A percentile compares a stretch with the other conserved stretches of the same genome.
phyloP scores from a whole-genome alignment of 1,140 invertebrate species.

The Tyrophagus putrescentiae region DNA sequence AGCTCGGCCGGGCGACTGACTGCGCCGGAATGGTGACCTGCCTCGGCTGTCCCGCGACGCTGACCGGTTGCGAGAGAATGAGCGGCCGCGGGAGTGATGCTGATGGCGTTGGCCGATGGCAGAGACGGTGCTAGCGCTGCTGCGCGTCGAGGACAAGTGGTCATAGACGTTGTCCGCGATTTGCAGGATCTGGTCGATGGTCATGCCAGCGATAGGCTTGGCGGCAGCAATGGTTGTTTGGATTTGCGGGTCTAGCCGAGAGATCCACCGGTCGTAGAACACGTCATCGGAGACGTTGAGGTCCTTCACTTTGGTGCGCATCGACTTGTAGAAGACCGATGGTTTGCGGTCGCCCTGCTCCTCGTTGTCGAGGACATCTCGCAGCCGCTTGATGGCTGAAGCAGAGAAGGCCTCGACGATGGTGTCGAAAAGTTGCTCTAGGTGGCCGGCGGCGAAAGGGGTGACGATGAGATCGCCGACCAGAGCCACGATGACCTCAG shows the following conservation, averaged over 20 bases:
- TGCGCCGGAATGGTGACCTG: background rate
- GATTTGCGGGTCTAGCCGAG: background rate
- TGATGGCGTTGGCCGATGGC: background rate
- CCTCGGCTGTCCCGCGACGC: background rate
- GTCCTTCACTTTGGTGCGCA: background rate
- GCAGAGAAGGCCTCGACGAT: background rate
- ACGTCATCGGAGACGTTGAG: background rate
- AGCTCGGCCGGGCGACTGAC: no score
- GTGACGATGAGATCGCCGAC: no score
- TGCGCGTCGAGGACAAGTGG: background rate
- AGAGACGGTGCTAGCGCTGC: background rate
- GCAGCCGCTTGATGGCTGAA: conserved; percentile 1
- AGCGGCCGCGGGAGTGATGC: background rate
- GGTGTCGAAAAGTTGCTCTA: no score
- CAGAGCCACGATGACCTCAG: no score
- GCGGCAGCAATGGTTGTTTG: background rate
- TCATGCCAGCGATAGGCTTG: background rate
- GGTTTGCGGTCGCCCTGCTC: background rate
- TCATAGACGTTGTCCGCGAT: background rate
- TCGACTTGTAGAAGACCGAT: background rate
- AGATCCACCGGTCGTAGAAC: background rate
- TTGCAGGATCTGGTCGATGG: background rate
- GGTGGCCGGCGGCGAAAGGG: no score
- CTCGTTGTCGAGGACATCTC: background rate
- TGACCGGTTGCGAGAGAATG: conserved; percentile 3